Percentiles rank a stretch among this genome's conserved stretches.
phyloP scores from a whole-genome alignment of 2,797 vertebrate genomes.

The Crotalus adamanteus region DNA sequence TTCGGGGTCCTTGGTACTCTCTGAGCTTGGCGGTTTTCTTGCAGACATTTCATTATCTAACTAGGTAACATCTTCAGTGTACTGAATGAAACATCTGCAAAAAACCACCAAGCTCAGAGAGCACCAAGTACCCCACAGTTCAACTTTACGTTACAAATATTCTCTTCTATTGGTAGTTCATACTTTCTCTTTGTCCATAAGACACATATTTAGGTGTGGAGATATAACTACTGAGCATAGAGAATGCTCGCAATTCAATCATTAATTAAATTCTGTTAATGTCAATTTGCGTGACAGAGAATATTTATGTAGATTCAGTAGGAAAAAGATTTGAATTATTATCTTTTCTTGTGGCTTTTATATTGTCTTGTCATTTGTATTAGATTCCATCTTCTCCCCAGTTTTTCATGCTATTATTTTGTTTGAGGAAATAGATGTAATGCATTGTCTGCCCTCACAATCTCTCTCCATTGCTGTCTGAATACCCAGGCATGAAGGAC shows the following conservation, averaged over 20 bases:
- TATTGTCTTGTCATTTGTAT: slow-evolving; percentile 16
- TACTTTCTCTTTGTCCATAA: neutral
- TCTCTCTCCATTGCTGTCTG: slow-evolving; percentile 22
- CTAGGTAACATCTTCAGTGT: neutral
- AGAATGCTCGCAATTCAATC: neutral
- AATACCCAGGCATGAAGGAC: slow-evolving; percentile 12
- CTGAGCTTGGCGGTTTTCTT: neutral
- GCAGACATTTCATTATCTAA: neutral
- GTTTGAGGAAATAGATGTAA: slow-evolving; percentile 34
- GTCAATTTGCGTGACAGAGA: neutral
- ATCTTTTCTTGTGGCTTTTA: neutral
- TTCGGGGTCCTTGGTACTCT: neutral
- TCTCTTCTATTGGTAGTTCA: neutral
- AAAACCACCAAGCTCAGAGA: neutral
- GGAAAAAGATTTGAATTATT: neutral
- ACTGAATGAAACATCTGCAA: neutral
- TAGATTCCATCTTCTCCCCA: neutral
- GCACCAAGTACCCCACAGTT: neutral
- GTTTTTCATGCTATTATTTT: slow-evolving; percentile 24
- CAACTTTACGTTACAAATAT: neutral
- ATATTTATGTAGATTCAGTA: slow-evolving; percentile 8
- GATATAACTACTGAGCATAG: neutral
- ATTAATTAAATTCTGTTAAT: neutral
- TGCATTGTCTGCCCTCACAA: slow-evolving; percentile 27
- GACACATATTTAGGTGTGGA: neutral